phyloP scores from a whole-genome alignment of 2,113 vertebrate species.

The Salminus brasiliensis region DNA sequence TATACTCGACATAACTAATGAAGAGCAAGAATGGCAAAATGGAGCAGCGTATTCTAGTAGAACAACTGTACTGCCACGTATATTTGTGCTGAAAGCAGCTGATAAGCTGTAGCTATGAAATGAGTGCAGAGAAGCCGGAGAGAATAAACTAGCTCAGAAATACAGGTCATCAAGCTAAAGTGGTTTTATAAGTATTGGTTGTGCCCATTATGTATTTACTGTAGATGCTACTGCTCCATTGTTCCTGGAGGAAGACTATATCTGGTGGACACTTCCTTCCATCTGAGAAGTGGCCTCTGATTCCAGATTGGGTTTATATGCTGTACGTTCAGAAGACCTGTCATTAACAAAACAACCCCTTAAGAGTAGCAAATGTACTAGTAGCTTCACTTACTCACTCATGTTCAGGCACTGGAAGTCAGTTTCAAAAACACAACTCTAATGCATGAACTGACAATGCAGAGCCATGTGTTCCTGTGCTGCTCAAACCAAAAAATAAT shows the following conservation, averaged over 20 bases:
- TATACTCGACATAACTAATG: slow-evolving; percentile 13
- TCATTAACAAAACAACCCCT: no score
- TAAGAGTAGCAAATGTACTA: no score
- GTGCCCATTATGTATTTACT: neutral
- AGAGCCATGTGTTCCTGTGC: no score
- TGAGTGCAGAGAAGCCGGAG: neutral
- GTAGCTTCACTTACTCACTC: no score
- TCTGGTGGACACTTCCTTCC: neutral
- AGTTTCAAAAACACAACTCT: no score
- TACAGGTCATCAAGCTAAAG: neutral
- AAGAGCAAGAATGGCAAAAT: neutral
- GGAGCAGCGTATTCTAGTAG: neutral
- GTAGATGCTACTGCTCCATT: no score
- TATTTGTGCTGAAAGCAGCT: neutral
- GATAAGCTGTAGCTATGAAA: neutral
- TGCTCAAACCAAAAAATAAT: no score
- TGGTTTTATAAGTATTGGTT: neutral
- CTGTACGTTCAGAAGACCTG: no score
- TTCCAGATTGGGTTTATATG: no score
- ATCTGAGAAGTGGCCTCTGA: neutral
- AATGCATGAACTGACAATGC: no score
- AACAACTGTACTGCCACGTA: neutral
- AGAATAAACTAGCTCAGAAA: neutral
- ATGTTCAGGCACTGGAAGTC: no score
- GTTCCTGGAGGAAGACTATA: neutral